Base-by-base conservation (phyloP, 2,888 invertebrate genomes). In the Andrena haemorrhoa region DNA sequence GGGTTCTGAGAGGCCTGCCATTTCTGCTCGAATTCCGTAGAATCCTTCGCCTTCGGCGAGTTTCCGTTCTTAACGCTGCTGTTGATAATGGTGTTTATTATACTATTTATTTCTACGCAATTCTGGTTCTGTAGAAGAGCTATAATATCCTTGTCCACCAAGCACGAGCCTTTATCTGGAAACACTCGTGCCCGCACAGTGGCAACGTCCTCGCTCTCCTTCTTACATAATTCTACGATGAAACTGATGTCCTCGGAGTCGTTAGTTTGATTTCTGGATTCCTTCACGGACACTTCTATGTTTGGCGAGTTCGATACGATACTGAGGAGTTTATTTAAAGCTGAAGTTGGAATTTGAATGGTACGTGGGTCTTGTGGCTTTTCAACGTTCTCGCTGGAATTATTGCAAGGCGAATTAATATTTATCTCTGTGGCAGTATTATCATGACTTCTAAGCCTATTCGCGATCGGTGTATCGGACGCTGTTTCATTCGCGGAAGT, bases 211-310 rank as follows among this genome's bases (percentile, higher is more conserved):
- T 89, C 85, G 49, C 72, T 84, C 51, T 90, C 86, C 60, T 93
- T 94, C 61, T 92, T 93, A 26, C 92, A 90, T 3, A 94, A 79
- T 79, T 94, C 94, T 31, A 94, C 91, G 0, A 92, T 93, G 73
- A 94, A 94, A 75, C 93, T 94, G 47, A 93, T 93, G 74, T 94
- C 94, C 64, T 93, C 93, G 0, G 86, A 88, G 66, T 93, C 92
- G n/a, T 68, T 86, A 65, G 79, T 90, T 12, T 91, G 91, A 82
- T 90, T 91, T 16, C 90, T 89, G 6, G 93, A 90, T 79, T 94
- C 94, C 72, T 93, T 93, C 0, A 94, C 94, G 0, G 92, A 92
- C 4, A 94, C 93, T 53, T 93, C 92, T 56, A 93, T 92, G 47
- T 91, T 92, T 6, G 91, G 89, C 0, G 93, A 92, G 49, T 90